Conservation (phyloP, 2,888 invertebrate species). For the Glyphotaelius pellucidus region DNA sequence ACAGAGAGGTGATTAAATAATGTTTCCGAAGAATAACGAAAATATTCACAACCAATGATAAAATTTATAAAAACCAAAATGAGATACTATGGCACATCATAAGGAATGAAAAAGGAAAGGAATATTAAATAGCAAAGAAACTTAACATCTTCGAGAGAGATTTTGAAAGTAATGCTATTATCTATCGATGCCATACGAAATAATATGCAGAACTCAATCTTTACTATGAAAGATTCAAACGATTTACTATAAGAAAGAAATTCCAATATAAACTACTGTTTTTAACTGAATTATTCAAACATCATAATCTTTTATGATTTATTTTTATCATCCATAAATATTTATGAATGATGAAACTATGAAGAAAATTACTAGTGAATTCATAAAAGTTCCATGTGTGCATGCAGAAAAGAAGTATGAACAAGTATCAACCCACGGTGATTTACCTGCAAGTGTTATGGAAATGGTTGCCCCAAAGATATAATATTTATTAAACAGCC, state of each 20-base stretch:
- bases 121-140: no score
- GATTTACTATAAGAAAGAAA: background rate
- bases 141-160: no score
- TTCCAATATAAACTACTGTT: background rate
- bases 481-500: background rate
- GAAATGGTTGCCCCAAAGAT: background rate
- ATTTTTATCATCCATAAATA: background rate
- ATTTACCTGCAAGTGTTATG: background rate
- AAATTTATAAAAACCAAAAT: no score
- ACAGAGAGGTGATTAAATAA: no score
- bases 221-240: background rate
- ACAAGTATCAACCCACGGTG: background rate
- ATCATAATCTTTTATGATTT: background rate
- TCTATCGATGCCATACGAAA: background rate
- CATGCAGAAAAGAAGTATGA: background rate
- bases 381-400: background rate
- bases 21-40: no score
- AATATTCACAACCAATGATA: no score
- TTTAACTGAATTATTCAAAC: background rate
- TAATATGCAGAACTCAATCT: background rate
- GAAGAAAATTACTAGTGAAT: background rate
- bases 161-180: no score
- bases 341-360: constrained; percentile 5
- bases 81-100: no score
- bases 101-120: no score